These are phyloP conservation scores for Tolmerus cingulatus DNA, from an alignment of 2,888 invertebrate genomes.

Conservation along the genomic window DNA sequence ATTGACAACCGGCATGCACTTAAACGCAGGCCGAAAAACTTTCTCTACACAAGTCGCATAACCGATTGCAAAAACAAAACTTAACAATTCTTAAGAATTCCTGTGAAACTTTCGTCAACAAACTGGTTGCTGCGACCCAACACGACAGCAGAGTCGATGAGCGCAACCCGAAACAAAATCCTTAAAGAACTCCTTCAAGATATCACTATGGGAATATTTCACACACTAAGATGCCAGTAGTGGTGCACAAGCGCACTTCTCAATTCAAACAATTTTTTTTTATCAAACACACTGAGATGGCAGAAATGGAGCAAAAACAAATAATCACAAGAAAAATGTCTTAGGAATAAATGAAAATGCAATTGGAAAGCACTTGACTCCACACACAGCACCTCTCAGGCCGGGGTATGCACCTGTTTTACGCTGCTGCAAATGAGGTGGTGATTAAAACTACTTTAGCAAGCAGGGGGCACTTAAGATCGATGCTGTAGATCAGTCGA, in stretches of 20 bases:
- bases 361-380: slow-evolving; percentile 22
- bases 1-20: neutral
- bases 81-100: neutral
- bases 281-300: neutral
- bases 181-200: neutral
- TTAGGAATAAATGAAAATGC: slow-evolving; percentile 19
- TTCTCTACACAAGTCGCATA: neutral
- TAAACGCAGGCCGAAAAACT: neutral
- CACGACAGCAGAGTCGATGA: neutral
- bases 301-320: neutral
- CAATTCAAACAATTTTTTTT: neutral
- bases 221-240: neutral
- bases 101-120: neutral
- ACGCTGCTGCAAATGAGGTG: neutral
- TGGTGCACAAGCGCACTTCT: neutral
- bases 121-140: neutral
- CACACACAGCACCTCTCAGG: neutral
- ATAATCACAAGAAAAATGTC: slow-evolving; percentile 18
- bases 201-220: neutral
- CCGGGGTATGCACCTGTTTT: neutral
- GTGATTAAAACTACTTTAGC: neutral
- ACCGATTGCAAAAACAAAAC: neutral
- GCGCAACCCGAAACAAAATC: neutral
- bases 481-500: neutral
- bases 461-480: neutral